Percentiles rank a stretch among this genome's conserved stretches.
phyloP scores from a whole-genome alignment of 2,888 invertebrate genomes.

The Tenthredo mesomela region DNA sequence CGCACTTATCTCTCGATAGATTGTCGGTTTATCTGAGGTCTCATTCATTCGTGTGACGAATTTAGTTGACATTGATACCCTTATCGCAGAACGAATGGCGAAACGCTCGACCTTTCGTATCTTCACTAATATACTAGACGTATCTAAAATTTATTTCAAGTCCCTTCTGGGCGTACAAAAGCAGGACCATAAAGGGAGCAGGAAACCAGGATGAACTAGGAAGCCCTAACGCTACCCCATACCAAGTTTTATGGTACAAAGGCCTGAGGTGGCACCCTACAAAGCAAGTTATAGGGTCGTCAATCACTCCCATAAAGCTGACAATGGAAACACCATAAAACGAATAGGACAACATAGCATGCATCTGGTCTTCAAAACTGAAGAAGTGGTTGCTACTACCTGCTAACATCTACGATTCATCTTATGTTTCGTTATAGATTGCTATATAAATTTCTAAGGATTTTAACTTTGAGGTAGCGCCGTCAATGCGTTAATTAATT shows the following conservation, averaged over 20 bases:
- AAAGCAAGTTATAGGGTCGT: conserved; percentile 42
- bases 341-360: conserved; percentile 50
- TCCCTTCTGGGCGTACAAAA: conserved; percentile 45
- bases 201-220: conserved; percentile 44
- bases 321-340: conserved; percentile 50
- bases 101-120: neutral
- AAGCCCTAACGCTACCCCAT: conserved; percentile 34
- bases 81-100: neutral
- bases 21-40: neutral
- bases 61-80: neutral
- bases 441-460: neutral
- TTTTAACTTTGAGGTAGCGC: neutral
- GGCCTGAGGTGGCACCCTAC: conserved; percentile 46
- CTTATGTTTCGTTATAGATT: neutral
- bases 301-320: conserved; percentile 49
- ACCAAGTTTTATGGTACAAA: conserved; percentile 38
- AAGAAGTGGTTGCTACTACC: conserved; percentile 1
- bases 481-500: neutral
- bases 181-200: conserved; percentile 46
- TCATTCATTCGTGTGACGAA: neutral
- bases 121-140: neutral
- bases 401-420: neutral
- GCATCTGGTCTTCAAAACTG: conserved; percentile 17
- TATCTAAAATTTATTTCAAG: neutral
- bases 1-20: neutral